Percentiles rank a stretch among this genome's conserved stretches.
Conservation (phyloP, 2,113 vertebrate species). For the Scartelaos histophorus region DNA sequence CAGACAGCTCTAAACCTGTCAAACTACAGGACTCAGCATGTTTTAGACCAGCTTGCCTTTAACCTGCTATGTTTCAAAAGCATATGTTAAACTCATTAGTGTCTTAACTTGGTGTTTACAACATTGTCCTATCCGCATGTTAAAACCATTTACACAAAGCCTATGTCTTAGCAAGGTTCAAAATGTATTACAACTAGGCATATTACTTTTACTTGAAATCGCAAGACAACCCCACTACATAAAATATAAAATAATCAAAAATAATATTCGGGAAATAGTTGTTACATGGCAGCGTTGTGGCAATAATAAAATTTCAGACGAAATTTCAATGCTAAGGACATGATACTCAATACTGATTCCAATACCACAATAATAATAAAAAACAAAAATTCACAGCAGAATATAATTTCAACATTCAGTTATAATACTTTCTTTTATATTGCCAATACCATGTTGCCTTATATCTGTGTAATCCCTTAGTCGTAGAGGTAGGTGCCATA, state of each 20-base stretch:
- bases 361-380: no score
- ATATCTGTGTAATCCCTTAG: no score
- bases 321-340: no score
- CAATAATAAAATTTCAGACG: no score
- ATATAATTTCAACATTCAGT: no score
- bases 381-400: no score
- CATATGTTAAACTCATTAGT: conserved; percentile 47
- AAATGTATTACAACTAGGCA: not conserved
- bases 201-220: not conserved
- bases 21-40: conserved; percentile 14
- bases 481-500: no score
- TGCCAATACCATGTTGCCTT: no score
- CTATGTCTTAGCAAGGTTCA: conserved; percentile 5
- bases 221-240: not conserved
- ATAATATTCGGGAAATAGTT: not conserved
- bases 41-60: conserved; percentile 22
- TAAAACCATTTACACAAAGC: not conserved
- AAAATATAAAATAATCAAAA: not conserved
- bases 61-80: conserved; percentile 28
- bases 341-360: no score
- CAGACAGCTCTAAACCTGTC: conserved; percentile 24
- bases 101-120: conserved; percentile 4
- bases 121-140: not conserved
- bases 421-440: no score
- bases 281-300: not conserved